Evolutionary conservation across 2,113 vertebrate species (phyloP).

Genomic region (Carollia perspicillata): DNA sequence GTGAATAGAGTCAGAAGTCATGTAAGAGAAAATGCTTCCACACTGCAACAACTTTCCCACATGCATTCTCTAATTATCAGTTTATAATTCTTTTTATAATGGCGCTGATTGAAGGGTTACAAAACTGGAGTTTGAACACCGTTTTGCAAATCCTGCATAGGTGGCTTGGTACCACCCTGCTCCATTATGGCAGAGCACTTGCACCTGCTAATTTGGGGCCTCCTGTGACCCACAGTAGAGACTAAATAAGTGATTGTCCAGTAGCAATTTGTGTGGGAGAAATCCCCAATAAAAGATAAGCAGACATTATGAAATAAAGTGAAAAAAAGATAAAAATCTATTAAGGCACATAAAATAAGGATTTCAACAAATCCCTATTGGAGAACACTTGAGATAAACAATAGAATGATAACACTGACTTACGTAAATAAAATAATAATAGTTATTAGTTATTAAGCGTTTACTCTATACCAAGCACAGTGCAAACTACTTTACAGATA

Average conservation of each 20-base stretch:
- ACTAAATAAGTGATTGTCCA: not conserved
- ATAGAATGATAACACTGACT: not conserved
- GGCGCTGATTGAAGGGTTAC: not conserved
- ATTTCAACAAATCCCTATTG: not conserved
- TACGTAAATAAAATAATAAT: not conserved
- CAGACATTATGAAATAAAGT: not conserved
- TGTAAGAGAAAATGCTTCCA: not conserved
- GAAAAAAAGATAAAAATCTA: not conserved
- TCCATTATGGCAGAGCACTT: not conserved
- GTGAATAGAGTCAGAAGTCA: not conserved
- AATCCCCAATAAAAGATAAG: not conserved
- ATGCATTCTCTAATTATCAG: not conserved
- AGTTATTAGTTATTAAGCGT: not conserved
- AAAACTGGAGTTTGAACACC: not conserved
- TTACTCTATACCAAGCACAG: not conserved
- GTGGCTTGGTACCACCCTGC: not conserved
- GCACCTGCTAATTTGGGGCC: not conserved
- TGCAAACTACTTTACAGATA: not conserved
- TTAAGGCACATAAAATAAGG: not conserved
- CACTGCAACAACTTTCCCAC: not conserved
- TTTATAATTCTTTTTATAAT: not conserved
- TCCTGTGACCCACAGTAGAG: not conserved
- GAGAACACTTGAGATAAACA: not conserved
- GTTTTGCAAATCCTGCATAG: not conserved
- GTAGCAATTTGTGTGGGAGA: not conserved